Evolutionary conservation across 1,140 invertebrate species (phyloP).

Genomic region (Camponotus pennsylvanicus): DNA sequence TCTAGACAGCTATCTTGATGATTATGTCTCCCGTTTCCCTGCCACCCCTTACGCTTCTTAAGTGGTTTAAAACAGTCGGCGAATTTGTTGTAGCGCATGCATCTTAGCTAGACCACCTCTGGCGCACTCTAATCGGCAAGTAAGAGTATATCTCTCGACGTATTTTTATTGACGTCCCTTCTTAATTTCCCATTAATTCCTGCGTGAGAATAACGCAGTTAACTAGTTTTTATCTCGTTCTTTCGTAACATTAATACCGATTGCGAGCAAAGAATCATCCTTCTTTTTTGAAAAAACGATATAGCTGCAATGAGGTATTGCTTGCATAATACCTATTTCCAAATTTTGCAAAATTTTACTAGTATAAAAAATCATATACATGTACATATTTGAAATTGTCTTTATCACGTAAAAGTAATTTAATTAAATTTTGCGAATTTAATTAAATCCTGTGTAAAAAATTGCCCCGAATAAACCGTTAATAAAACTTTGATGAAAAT

Average conservation of each 20-base stretch:
- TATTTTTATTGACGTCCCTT: conserved; percentile 41
- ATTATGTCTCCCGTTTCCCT: conserved; percentile 45
- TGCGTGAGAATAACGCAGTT: conserved; percentile 4
- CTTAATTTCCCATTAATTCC: background rate
- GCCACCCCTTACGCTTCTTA: conserved; percentile 65
- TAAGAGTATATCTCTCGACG: conserved; percentile 69
- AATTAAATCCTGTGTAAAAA: conserved; percentile 5
- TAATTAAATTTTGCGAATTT: background rate
- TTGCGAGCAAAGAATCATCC: background rate
- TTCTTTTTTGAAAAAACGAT: conserved; percentile 7
- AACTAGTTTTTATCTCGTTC: background rate
- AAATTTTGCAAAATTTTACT: background rate
- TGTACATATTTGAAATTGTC: background rate
- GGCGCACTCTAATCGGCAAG: conserved; percentile 76
- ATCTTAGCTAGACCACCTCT: conserved; percentile 73
- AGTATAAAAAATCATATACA: background rate
- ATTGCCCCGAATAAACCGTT: background rate
- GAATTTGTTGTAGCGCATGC: conserved; percentile 76
- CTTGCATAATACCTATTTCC: background rate
- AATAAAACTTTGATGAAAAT: conserved; percentile 3
- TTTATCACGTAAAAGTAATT: background rate
- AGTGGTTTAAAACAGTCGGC: conserved; percentile 72
- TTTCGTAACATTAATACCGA: background rate
- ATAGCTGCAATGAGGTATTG: conserved; percentile 14
- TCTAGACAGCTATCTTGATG: conserved; percentile 55